Evolutionary conservation across 1,140 invertebrate species (phyloP).

Genomic region (Lerema accius): DNA sequence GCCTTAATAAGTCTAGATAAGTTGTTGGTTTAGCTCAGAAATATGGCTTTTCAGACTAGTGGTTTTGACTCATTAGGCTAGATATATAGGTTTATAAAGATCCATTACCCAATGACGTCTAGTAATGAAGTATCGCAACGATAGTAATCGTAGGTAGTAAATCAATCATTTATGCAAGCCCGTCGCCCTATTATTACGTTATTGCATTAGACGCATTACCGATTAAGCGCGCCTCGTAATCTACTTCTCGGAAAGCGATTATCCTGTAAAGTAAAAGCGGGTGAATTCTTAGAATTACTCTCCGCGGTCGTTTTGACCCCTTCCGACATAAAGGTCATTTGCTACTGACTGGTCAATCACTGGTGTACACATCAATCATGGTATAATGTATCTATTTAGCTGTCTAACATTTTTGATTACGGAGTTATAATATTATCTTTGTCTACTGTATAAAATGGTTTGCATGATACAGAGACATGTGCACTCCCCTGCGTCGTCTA

Average conservation of each 20-base stretch:
- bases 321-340: constrained; percentile 13
- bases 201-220: constrained; percentile 40
- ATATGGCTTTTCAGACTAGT: not conserved
- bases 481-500: no score
- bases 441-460: no score
- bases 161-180: constrained; percentile 46
- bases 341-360: not conserved
- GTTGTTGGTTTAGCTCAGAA: not conserved
- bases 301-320: constrained; percentile 4
- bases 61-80: constrained; percentile 7
- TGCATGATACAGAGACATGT: no score
- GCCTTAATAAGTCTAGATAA: not conserved
- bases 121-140: constrained; percentile 32
- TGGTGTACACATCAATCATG: not conserved
- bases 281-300: constrained; percentile 24
- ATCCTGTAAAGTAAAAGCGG: constrained; percentile 31
- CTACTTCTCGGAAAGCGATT: constrained; percentile 30
- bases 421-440: no score
- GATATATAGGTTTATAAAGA: constrained; percentile 35
- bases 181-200: constrained; percentile 38
- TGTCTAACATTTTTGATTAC: not conserved
- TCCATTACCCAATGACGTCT: constrained; percentile 30
- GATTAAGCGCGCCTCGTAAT: constrained; percentile 41
- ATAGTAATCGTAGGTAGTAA: constrained; percentile 34
- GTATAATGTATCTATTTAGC: not conserved